Percentiles rank a stretch among this genome's conserved stretches.
Conservation (phyloP, 2,888 invertebrate genomes). For the Agonopterix arenella region DNA sequence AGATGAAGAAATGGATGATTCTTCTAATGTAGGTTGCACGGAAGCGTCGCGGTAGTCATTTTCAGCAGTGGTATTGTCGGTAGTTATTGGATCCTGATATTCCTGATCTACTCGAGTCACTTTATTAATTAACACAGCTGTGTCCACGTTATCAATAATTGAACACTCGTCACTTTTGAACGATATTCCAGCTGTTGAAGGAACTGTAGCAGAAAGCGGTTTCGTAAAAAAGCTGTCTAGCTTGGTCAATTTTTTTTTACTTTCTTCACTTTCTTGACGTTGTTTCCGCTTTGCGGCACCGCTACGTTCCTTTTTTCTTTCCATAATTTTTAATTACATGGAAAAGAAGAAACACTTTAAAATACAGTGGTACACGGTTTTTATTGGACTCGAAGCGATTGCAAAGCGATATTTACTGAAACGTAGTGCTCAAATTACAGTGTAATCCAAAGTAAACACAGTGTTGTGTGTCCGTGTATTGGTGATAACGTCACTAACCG, state of each 20-base stretch:
- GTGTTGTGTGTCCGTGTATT: too few relatives aligned
- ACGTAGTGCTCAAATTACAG: too few relatives aligned
- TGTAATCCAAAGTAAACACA: too few relatives aligned
- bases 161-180: background rate
- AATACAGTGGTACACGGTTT: too few relatives aligned
- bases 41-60: background rate
- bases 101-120: background rate
- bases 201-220: background rate
- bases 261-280: slow-evolving; percentile 2
- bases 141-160: background rate
- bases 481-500: too few relatives aligned
- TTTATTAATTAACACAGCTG: background rate
- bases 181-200: background rate
- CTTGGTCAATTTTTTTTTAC: slow-evolving; percentile 7
- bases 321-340: slow-evolving; percentile 3
- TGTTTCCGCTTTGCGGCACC: slow-evolving; percentile 2
- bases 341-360: too few relatives aligned
- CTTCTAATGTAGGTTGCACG: background rate
- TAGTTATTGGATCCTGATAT: too few relatives aligned
- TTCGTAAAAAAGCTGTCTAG: slow-evolving; percentile 10
- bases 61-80: too few relatives aligned
- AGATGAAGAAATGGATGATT: background rate
- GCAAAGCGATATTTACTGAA: too few relatives aligned
- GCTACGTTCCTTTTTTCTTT: slow-evolving; percentile 2
- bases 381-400: too few relatives aligned